A percentile compares a stretch with the other conserved stretches of the same genome.
Conservation (phyloP, 2,797 vertebrate genomes). For the Austrolebias charrua region DNA sequence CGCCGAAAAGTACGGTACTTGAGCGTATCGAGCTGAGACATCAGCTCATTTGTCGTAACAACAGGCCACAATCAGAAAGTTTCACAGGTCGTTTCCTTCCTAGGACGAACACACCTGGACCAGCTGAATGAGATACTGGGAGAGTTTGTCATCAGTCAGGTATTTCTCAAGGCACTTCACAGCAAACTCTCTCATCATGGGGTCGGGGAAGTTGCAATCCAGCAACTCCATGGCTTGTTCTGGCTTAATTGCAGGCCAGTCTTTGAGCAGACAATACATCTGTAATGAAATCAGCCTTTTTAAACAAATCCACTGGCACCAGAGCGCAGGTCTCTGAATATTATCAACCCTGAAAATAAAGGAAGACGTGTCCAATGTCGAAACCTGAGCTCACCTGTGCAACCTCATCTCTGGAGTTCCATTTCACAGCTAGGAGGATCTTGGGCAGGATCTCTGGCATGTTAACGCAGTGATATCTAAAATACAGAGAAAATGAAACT, state of each 20-base stretch:
- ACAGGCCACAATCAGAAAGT: not conserved
- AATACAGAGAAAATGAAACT: conserved; percentile 3
- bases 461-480: conserved; percentile 90
- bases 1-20: too few species aligned
- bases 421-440: conserved; percentile 96
- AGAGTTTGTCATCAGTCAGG: conserved; percentile 96
- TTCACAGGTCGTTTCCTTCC: not conserved
- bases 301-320: not conserved
- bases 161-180: conserved; percentile 97
- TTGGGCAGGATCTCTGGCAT: conserved; percentile 97
- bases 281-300: conserved; percentile 39
- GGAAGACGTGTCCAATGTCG: conserved; percentile 11
- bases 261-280: conserved; percentile 99
- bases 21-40: conserved; percentile 3
- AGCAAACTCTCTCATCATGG: conserved; percentile 95
- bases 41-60: not conserved
- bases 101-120: conserved; percentile 85
- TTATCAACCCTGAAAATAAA: conserved; percentile 23
- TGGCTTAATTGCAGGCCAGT: conserved; percentile 96
- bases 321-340: not conserved
- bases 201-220: conserved; percentile 98
- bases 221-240: conserved; percentile 99
- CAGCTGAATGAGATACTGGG: conserved; percentile 97
- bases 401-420: conserved; percentile 99
- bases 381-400: conserved; percentile 84